Base-by-base conservation (phyloP, 1,140 invertebrate species). In the Drosophila mayri region DNA sequence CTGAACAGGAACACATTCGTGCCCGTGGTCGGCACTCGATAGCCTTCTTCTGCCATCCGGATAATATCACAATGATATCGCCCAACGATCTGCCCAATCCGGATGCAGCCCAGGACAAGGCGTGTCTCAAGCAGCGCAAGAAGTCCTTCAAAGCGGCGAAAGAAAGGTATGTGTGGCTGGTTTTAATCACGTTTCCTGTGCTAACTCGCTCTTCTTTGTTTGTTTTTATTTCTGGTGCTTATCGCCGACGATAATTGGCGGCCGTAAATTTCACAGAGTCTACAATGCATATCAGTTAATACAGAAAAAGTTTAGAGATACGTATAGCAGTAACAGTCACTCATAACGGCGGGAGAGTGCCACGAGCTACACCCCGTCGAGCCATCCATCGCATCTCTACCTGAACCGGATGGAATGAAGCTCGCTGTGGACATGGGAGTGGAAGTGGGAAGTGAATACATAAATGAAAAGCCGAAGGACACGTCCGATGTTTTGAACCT, bases 41-140 rank as follows among this genome's bases (percentile, higher is more conserved):
- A 40, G 96, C 95, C 2, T 96, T 96, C 93, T 97, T 97, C 93
- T 95, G 96, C 67, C 95, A 96, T 91, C 96, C 96, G 77, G 92
- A 93, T 58, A 93, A 93, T 55, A 72, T 96, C 43, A 93, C 94
- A 49, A 94, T 95, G 41, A 90, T 96, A 75, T 95, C 81, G 77
- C 93, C 83, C 76, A 93, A 84, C 81, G 94, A 91, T 57, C 91
- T 93, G 6, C 92, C 92, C 44, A 81, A 93, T 43, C 72, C 74
- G 28, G 91, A 93, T 59, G 91, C 93, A 65, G 81, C 92, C 18
- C 88, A 93, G 37, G 86, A 93, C 5, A 88, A 92, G 30, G 91
- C 92, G 32, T 73, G 93, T 7, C 92, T 93, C 60, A 94, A 94
- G 76, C 93, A 94, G 59, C 94, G 94, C 68, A 93, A 93, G 60